Evolutionary conservation across 2,888 invertebrate species (phyloP), one percentile per base, ranked within the genome.

Genomic region (Dinocampus coccinellae): DNA sequence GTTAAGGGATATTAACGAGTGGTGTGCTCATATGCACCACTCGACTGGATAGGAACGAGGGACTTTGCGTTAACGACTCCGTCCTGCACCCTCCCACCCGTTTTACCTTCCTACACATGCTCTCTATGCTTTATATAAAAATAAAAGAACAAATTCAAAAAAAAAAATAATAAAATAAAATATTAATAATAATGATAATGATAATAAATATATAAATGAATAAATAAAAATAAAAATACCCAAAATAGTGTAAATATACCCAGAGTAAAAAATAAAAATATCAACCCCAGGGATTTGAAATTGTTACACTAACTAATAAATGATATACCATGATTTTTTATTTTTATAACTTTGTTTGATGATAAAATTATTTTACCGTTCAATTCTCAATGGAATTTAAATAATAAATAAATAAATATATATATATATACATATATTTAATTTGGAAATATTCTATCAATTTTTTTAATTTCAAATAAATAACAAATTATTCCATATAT

Each of bases 1-100:
- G 61, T 71, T 77, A 76, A 77, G 73, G 73, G 73, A 75, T 76
- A 76, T 77, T 76, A 77, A 77, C 73, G 70, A 71, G 70, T 61
- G n/a, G 13, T 36, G 33, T 29, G 39, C 62, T 47, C 58, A 63
- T 72, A 67, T 63, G 57, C 58, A 63, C 22, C 34, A 72, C 63
- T 61, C 63, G 47, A 47, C 47, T 70, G 62, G 58, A 77, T 69
- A 73, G 64, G 69, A 71, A 72, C 72, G 75, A 76, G 75, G 52
- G 74, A 78, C 73, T 77, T 77, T 73, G 58, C 72, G 73, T 74
- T 76, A 76, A 75, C 75, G 73, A 73, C 62, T 69, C 16, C 52
- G 57, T 70, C 53, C 1, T 9, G 22, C 24, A 39, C 53, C 52
- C 22, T 57, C 7, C 42, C 20, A 61, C n/a, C 57, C 53, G 61